Percentiles rank a stretch among this genome's conserved stretches.
These are phyloP conservation scores for Lathronympha strigana DNA, from an alignment of 2,888 invertebrate species.

Conservation along the genomic window DNA sequence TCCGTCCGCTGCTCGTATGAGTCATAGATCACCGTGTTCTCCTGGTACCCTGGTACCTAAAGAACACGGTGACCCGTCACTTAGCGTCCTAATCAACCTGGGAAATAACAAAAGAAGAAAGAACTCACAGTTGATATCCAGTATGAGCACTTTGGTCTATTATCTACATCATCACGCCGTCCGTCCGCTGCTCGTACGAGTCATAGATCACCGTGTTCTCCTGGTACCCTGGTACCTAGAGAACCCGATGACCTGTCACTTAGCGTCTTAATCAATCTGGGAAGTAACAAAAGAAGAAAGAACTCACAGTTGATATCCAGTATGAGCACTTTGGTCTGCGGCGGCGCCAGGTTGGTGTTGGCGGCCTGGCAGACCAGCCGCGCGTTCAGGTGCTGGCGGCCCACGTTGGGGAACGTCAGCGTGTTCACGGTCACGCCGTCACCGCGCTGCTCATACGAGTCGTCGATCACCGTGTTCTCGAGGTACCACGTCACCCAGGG, in stretches of 20 bases:
- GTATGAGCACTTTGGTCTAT: slow-evolving; percentile 91
- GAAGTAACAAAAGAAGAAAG: background rate
- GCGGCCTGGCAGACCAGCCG: slow-evolving; percentile 94
- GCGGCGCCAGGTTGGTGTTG: slow-evolving; percentile 92
- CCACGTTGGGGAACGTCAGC: slow-evolving; percentile 91
- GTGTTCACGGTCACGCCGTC: slow-evolving; percentile 91
- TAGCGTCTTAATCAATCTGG: no score
- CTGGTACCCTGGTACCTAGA: no score
- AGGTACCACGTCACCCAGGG: slow-evolving; percentile 94
- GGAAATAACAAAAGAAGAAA: background rate
- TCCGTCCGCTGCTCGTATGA: no score
- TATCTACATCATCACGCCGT: no score
- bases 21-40: no score
- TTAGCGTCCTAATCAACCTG: no score
- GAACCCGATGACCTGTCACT: no score
- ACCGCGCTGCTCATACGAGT: slow-evolving; percentile 88
- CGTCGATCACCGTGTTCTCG: slow-evolving; percentile 93
- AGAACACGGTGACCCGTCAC: no score
- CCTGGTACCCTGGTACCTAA: no score
- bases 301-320: slow-evolving; percentile 94
- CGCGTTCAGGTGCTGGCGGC: slow-evolving; percentile 92
- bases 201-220: no score
- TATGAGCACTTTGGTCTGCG: slow-evolving; percentile 90
- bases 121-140: slow-evolving; percentile 94
- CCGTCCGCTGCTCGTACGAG: no score